Percentiles rank a stretch among this genome's conserved stretches.
phyloP scores from a whole-genome alignment of 2,888 invertebrate species.

The Zeuzera pyrina region DNA sequence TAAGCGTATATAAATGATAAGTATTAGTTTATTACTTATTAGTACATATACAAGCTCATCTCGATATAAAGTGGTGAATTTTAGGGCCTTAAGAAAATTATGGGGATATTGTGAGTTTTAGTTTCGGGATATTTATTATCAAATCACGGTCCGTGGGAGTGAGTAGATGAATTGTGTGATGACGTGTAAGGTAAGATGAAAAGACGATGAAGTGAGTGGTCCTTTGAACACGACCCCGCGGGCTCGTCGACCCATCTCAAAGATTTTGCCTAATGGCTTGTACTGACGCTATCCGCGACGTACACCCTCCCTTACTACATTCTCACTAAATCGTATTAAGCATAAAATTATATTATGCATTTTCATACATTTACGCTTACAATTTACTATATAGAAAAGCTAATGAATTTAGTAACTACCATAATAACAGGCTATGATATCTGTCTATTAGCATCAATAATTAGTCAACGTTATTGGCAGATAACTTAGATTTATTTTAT shows the following conservation, averaged over 20 bases:
- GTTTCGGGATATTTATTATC: too few relatives aligned
- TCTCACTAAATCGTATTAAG: background rate
- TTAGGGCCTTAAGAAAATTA: too few relatives aligned
- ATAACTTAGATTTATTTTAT: too few relatives aligned
- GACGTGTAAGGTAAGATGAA: conserved; percentile 43
- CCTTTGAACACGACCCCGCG: conserved; percentile 36
- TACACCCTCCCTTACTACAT: conserved; percentile 11
- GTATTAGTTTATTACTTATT: too few relatives aligned
- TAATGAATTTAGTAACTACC: too few relatives aligned
- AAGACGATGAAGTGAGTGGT: conserved; percentile 45
- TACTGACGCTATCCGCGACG: conserved; percentile 36
- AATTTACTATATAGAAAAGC: background rate
- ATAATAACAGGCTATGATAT: too few relatives aligned
- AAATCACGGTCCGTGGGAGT: conserved; percentile 16
- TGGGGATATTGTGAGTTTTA: too few relatives aligned
- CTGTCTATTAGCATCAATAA: too few relatives aligned
- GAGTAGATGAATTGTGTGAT: conserved; percentile 37
- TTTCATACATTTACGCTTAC: background rate
- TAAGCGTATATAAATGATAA: too few relatives aligned
- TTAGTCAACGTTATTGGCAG: too few relatives aligned
- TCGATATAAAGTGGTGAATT: too few relatives aligned
- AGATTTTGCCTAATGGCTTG: conserved; percentile 46
- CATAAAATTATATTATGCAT: background rate
- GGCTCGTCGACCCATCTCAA: conserved; percentile 48
- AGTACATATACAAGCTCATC: too few relatives aligned